These are phyloP conservation scores for Tylochromis polylepis DNA, from an alignment of 2,113 vertebrate species.

Conservation along the genomic window DNA sequence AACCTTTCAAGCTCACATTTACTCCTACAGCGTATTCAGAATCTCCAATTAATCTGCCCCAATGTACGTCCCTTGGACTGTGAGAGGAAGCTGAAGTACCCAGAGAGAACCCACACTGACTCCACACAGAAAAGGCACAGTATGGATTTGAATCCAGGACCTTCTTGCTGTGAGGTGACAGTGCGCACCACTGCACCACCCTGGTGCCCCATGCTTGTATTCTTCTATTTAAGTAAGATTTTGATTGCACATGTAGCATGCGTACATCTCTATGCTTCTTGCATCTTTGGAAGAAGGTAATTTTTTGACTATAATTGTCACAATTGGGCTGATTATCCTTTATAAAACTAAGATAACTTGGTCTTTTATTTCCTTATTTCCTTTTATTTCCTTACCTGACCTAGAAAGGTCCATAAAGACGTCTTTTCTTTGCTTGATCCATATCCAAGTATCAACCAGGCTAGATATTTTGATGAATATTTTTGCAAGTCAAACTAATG, in stretches of 20 bases:
- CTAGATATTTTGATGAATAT: background rate
- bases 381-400: background rate
- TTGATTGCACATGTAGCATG: background rate
- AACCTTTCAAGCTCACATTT: background rate
- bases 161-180: rapidly evolving
- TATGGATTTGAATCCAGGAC: background rate
- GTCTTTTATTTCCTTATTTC: too few relatives aligned
- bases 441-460: background rate
- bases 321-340: background rate
- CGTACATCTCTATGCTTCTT: background rate
- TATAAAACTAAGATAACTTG: background rate
- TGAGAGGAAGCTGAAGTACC: rapidly evolving
- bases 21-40: background rate
- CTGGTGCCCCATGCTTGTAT: background rate
- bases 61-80: rapidly evolving
- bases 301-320: background rate
- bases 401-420: background rate
- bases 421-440: background rate
- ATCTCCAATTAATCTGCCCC: background rate
- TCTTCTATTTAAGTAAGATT: background rate
- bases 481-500: background rate
- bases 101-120: rapidly evolving
- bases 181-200: background rate
- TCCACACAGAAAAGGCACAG: background rate
- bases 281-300: background rate